Conservation (phyloP, 2,888 invertebrate species). For the Tiliacea citrago region DNA sequence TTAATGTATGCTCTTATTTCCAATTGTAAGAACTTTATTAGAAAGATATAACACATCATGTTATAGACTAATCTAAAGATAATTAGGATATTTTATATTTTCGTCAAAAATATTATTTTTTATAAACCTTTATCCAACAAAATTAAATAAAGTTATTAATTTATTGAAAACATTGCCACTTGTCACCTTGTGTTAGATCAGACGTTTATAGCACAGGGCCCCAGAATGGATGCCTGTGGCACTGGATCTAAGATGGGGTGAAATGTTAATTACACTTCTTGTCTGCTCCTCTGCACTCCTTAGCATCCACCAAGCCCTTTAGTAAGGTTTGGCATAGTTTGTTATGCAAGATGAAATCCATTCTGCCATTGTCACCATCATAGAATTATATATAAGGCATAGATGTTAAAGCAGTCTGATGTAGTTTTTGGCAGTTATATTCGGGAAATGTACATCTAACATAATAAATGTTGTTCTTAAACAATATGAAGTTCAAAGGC, state of each 20-base stretch:
- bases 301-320: neutral
- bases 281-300: neutral
- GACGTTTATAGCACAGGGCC: neutral
- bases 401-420: neutral
- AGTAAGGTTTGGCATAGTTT: neutral
- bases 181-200: neutral
- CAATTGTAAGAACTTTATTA: neutral
- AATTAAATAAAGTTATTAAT: neutral
- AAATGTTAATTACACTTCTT: neutral
- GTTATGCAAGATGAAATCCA: neutral
- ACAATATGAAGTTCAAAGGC: too few species aligned
- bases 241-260: neutral
- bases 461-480: too few species aligned
- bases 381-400: neutral
- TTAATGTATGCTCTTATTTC: neutral
- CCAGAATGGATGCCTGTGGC: neutral
- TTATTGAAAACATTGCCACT: neutral
- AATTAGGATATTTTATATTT: neutral
- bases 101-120: too few species aligned
- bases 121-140: neutral
- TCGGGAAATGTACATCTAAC: too few species aligned
- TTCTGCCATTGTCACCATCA: neutral
- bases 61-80: neutral
- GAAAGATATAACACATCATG: neutral
- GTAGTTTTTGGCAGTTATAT: neutral